Conservation (phyloP, 23 tunicate genomes). For the Trididemnum clinides region DNA sequence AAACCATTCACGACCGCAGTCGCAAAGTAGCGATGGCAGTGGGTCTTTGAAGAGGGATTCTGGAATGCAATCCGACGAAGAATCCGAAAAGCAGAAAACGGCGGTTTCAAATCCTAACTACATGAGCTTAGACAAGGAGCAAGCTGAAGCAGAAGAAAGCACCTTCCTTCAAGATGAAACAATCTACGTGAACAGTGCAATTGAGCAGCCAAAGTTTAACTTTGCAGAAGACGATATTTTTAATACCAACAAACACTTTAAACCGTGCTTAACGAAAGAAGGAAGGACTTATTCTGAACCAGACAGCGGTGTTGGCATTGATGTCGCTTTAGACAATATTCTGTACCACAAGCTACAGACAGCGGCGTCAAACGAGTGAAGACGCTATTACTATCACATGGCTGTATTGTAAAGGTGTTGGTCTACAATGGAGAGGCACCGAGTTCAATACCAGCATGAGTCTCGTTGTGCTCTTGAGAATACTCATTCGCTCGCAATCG, state of each 20-base stretch:
- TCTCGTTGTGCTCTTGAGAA: no score
- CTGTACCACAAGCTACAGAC: slow-evolving; percentile 67
- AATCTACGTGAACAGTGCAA: slow-evolving; percentile 35
- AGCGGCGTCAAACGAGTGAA: no score
- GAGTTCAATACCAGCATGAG: no score
- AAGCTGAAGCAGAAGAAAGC: slow-evolving; percentile 29
- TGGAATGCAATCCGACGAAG: slow-evolving; percentile 87
- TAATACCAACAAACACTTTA: not conserved
- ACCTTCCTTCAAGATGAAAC: not conserved
- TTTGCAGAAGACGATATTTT: slow-evolving; percentile 61
- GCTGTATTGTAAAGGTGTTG: no score
- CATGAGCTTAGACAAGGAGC: slow-evolving; percentile 58
- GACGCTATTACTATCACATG: no score
- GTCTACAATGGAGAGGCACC: no score
- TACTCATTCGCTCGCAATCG: no score
- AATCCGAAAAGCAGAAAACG: slow-evolving; percentile 44
- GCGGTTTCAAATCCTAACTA: slow-evolving; percentile 84
- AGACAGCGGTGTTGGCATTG: slow-evolving; percentile 91
- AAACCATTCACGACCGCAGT: not conserved
- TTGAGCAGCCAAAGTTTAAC: not conserved
- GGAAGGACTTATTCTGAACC: slow-evolving; percentile 87
- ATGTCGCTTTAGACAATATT: slow-evolving; percentile 69
- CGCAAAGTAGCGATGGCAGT: slow-evolving; percentile 38
- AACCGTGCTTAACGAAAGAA: not conserved
- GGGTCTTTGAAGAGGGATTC: slow-evolving; percentile 76